These are phyloP conservation scores for Tragelaphus buxtoni DNA, from an alignment of 2,113 vertebrate species.

Conservation along the genomic window DNA sequence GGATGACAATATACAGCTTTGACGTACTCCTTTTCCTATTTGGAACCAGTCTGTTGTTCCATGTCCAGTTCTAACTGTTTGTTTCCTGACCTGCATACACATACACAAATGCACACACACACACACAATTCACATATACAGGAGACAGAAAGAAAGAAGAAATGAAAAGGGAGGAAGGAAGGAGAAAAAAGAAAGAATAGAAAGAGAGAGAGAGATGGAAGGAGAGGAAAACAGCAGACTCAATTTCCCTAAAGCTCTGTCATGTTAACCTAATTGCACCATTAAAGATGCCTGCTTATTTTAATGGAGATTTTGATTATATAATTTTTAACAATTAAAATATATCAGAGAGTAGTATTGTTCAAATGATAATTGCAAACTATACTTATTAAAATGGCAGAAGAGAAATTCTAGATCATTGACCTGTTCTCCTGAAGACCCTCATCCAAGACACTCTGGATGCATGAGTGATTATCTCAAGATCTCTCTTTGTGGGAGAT, in stretches of 20 bases:
- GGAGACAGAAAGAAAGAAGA: not conserved
- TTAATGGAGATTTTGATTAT: conserved; percentile 17
- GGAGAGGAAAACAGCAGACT: not conserved
- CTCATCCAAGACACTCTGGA: not conserved
- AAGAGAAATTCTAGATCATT: not conserved
- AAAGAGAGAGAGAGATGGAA: not conserved
- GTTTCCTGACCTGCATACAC: not conserved
- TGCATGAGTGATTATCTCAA: not conserved
- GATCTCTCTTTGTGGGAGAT: not conserved
- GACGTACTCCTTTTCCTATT: no score
- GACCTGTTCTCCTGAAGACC: not conserved
- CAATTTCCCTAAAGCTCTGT: not conserved
- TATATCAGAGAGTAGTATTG: not conserved
- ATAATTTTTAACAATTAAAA: conserved; percentile 52
- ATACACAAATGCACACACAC: not conserved
- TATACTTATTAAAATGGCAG: not conserved
- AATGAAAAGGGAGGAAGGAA: not conserved
- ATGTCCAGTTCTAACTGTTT: no score
- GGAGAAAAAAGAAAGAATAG: no score
- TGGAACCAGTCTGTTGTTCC: no score
- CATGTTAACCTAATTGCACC: conserved; percentile 12
- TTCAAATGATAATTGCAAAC: conserved; percentile 15
- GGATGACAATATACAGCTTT: no score
- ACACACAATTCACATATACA: not conserved
- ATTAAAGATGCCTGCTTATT: conserved; percentile 29